Evolutionary conservation across 2,797 vertebrate species (phyloP).

Genomic region (Limosa lapponica): DNA sequence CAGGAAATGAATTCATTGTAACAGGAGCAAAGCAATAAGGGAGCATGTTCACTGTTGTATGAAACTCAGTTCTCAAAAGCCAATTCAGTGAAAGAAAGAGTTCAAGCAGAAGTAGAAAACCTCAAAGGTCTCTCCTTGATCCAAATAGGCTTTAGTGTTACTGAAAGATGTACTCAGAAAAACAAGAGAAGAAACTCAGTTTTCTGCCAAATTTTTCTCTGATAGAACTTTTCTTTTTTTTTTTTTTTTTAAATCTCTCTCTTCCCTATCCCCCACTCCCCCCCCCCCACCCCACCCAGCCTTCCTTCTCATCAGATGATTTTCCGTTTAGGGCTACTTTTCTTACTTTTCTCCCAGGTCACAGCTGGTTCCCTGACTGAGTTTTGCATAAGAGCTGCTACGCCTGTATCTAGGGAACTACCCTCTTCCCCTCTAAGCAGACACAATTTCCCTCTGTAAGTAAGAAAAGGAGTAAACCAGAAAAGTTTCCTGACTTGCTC

Average conservation of each 20-base stretch:
- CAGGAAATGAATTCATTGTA: conserved; percentile 22
- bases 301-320: neutral
- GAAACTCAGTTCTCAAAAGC: neutral
- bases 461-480: neutral
- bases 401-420: neutral
- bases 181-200: neutral
- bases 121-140: neutral
- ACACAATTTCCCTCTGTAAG: neutral
- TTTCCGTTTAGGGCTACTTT: neutral
- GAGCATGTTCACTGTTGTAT: neutral
- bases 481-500: neutral
- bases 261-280: no score
- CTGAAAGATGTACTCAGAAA: neutral
- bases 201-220: neutral
- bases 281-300: no score
- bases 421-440: neutral
- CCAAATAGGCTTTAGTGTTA: neutral
- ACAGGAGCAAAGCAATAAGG: neutral
- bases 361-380: neutral
- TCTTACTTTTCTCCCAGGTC: neutral
- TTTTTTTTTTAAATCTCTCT: no score
- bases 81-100: neutral
- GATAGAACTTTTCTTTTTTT: neutral
- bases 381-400: neutral
- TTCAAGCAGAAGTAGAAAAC: neutral